A percentile compares a stretch with the other conserved stretches of the same genome.
These are phyloP conservation scores for Alces alces DNA, from an alignment of 2,113 vertebrate genomes.

Conservation along the genomic window DNA sequence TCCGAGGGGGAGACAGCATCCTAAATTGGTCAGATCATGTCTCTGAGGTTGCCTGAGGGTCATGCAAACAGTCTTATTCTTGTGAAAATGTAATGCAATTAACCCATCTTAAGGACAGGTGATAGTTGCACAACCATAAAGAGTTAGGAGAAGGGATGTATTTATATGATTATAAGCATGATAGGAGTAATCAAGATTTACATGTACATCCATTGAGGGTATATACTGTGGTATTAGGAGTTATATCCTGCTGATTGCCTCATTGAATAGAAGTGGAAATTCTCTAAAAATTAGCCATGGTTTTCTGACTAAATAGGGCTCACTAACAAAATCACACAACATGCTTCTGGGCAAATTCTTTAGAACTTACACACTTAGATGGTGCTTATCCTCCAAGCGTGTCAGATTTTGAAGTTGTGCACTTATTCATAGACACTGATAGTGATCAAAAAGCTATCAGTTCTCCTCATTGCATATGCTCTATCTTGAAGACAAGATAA, in stretches of 20 bases:
- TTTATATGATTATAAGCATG: background rate
- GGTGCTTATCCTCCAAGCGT: background rate
- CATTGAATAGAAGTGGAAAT: background rate
- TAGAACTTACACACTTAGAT: background rate
- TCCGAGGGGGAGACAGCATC: slow-evolving; percentile 23
- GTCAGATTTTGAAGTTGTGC: background rate
- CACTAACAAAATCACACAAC: background rate
- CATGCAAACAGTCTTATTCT: background rate
- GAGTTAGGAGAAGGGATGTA: background rate
- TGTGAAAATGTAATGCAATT: slow-evolving; percentile 35
- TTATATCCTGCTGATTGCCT: background rate
- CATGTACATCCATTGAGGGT: background rate
- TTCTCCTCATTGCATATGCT: background rate
- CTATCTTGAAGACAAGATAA: background rate
- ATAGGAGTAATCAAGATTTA: background rate
- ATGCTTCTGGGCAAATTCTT: background rate
- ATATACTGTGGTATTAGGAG: background rate
- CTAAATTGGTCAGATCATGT: background rate
- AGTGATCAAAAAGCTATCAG: background rate
- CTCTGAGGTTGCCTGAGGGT: slow-evolving; percentile 46
- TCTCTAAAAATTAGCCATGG: background rate
- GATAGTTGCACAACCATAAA: background rate
- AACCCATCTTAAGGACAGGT: background rate
- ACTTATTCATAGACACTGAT: background rate
- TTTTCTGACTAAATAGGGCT: background rate